Base-by-base conservation (phyloP, 2,888 invertebrate genomes). In the Athripsodes cinereus region DNA sequence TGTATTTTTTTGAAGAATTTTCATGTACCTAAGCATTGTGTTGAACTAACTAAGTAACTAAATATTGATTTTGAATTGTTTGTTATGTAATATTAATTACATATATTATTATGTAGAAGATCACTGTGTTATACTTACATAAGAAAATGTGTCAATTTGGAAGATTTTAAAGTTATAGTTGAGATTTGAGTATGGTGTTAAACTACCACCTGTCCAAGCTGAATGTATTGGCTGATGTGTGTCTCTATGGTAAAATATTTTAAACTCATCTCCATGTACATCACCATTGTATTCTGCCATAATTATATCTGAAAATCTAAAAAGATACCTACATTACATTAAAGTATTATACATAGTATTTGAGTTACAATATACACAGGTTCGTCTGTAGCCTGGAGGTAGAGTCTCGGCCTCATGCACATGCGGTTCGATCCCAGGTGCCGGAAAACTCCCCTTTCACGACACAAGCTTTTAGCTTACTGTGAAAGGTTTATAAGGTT, bases 131-230 rank as follows among this genome's bases (percentile, higher is more conserved):
- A 22, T 61, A 75, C 82, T 79, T 70, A 85, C 83, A 67, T 75
- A 81, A 26, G 75, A 79, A 19, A 74, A 69, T 0, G 82, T 75
- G 67, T 90, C 84, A 11, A 91, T 75, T 3, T 81, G 77, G 66
- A 87, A 90, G n/a, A 91, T 75, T 66, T 89, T 83, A 68, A 91
- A 95, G 66, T 91, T 91, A 6, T 92, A 87, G 72, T 92, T 95
- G 60, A 88, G 84, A 66, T 83, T 72, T 0, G 80, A 71, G 66
- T 83, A 92, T 0, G 88, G 75, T 0, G 93, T 92, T 11, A 90
- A 74, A 66, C 90, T 88, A 13, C 93, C 94, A 0, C 87, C 89
- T 56, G 92, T 88, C 81, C 89, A 93, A 2, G 87, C 86, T 1
- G 92, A 78, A 61, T 81, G 85, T 3, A 83, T 79, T 0, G 92